These are phyloP conservation scores for Plumapathes pennacea DNA, from an alignment of 92 coral and sea anemone species.

Conservation along the genomic window DNA sequence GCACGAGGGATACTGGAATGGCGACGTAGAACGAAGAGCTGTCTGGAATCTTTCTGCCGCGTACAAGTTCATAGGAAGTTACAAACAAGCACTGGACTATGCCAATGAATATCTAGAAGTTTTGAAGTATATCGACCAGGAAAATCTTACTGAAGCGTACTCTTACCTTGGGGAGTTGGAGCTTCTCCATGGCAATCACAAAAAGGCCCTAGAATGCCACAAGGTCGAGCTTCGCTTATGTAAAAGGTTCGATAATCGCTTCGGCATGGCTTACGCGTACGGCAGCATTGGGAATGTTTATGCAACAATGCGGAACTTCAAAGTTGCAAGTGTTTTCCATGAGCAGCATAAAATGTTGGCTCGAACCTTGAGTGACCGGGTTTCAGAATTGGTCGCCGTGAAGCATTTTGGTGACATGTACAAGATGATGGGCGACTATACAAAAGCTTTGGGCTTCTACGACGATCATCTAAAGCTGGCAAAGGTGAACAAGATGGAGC, in stretches of 20 bases:
- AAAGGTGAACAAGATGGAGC: constrained; percentile 57
- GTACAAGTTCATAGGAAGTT: constrained; percentile 72
- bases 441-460: constrained; percentile 65
- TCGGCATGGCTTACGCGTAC: constrained; percentile 66
- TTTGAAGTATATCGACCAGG: constrained; percentile 54
- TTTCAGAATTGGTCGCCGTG: constrained; percentile 58
- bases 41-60: constrained; percentile 77
- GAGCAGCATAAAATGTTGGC: constrained; percentile 73
- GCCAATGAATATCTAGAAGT: constrained; percentile 67
- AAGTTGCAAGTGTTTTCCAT: constrained; percentile 64
- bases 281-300: constrained; percentile 75
- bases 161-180: constrained; percentile 70
- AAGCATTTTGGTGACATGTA: constrained; percentile 73
- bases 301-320: constrained; percentile 66
- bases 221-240: constrained; percentile 63
- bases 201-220: constrained; percentile 65
- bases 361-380: constrained; percentile 59
- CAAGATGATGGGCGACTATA: constrained; percentile 55
- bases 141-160: constrained; percentile 52
- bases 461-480: constrained; percentile 61
- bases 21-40: constrained; percentile 66
- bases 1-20: constrained; percentile 55
- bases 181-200: constrained; percentile 59
- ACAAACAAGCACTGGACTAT: constrained; percentile 53
- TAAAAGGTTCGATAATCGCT: constrained; percentile 55